These are phyloP conservation scores for Calephelis perditalis DNA, from an alignment of 2,888 invertebrate genomes.

Conservation along the genomic window DNA sequence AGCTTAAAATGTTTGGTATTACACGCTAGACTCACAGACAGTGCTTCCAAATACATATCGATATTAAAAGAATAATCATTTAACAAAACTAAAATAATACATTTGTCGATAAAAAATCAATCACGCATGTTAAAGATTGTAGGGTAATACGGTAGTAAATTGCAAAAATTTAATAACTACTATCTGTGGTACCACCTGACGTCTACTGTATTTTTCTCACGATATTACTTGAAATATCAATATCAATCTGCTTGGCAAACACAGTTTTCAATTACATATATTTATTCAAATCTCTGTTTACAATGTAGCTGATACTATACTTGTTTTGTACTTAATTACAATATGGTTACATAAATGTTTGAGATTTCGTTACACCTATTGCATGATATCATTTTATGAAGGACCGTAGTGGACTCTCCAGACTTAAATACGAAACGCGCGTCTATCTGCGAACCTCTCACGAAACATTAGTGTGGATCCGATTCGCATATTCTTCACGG, in stretches of 20 bases:
- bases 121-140: not conserved
- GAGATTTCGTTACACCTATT: too few species aligned
- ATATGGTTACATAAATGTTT: not conserved
- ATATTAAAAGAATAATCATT: not conserved
- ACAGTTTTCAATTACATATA: slow-evolving; percentile 2
- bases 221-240: slow-evolving; percentile 16
- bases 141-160: slow-evolving; percentile 26
- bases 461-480: too few species aligned
- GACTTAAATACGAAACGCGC: too few species aligned
- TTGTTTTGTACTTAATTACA: slow-evolving; percentile 5
- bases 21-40: not conserved
- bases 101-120: slow-evolving; percentile 1
- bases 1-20: too few species aligned
- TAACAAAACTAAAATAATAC: not conserved
- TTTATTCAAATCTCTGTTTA: slow-evolving; percentile 11
- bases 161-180: slow-evolving; percentile 43
- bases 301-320: not conserved
- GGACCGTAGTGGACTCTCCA: too few species aligned
- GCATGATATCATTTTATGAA: too few species aligned
- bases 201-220: slow-evolving; percentile 41
- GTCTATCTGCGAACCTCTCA: not conserved
- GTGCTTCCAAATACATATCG: not conserved
- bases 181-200: slow-evolving; percentile 42
- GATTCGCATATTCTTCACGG: too few species aligned
- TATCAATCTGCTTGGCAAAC: slow-evolving; percentile 18